These are phyloP conservation scores for Siphamia tubifer DNA, from an alignment of 2,113 vertebrate genomes.

Conservation along the genomic window DNA sequence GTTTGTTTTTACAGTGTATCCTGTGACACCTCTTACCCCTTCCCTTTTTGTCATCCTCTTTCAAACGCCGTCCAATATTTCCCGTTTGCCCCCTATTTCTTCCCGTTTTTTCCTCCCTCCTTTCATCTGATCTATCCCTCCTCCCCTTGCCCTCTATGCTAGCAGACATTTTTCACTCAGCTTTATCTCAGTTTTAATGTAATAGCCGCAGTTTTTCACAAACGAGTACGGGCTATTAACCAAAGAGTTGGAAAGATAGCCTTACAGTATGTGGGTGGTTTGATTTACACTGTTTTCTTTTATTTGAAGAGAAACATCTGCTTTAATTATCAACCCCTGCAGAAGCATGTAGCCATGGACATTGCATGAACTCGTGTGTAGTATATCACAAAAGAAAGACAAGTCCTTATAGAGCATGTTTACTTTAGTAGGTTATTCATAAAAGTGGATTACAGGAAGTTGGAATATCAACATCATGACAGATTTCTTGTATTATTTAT, in stretches of 20 bases:
- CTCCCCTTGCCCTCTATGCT: not conserved
- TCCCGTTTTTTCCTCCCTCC: not conserved
- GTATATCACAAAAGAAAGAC: not conserved
- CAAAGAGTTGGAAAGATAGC: not conserved
- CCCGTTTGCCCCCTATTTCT: not conserved
- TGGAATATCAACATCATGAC: not conserved
- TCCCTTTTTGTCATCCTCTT: not conserved
- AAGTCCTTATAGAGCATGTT: not conserved
- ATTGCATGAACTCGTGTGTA: not conserved
- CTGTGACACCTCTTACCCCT: too few species aligned
- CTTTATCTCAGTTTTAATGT: constrained; percentile 20
- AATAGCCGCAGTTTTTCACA: not conserved
- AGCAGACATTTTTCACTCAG: not conserved
- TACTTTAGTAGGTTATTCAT: not conserved
- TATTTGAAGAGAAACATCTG: not conserved
- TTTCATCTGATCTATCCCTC: not conserved
- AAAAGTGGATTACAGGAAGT: not conserved
- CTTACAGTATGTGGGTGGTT: constrained; percentile 1
- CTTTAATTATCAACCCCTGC: not conserved
- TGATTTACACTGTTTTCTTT: constrained; percentile 1
- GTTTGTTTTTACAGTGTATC: too few species aligned
- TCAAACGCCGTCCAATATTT: not conserved
- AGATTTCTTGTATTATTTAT: not conserved
- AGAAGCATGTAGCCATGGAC: not conserved
- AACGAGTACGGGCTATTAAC: not conserved